Conservation (phyloP, 2,888 invertebrate genomes). For the Spodoptera littoralis region DNA sequence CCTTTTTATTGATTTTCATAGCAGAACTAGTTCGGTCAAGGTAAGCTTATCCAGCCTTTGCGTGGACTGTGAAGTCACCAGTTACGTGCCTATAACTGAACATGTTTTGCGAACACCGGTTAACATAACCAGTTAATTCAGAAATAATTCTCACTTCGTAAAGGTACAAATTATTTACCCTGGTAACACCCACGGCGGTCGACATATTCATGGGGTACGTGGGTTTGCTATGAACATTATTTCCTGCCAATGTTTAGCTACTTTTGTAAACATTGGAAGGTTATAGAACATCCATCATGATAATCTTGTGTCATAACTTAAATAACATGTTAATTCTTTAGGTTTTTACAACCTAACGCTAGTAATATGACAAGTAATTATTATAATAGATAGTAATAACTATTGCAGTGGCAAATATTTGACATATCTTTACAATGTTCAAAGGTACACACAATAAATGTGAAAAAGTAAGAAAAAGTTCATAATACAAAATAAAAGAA, state of each 20-base stretch:
- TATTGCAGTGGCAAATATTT: too few species aligned
- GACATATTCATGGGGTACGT: slow-evolving; percentile 32
- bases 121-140: slow-evolving; percentile 40
- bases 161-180: slow-evolving; percentile 32
- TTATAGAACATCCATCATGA: slow-evolving; percentile 31
- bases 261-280: slow-evolving; percentile 25
- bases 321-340: slow-evolving; percentile 12
- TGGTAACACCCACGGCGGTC: slow-evolving; percentile 34
- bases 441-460: too few species aligned
- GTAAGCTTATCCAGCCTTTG: slow-evolving; percentile 29
- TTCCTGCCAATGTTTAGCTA: slow-evolving; percentile 23
- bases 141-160: slow-evolving; percentile 32
- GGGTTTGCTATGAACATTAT: slow-evolving; percentile 28
- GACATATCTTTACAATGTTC: too few species aligned
- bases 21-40: slow-evolving; percentile 56
- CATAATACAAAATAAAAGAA: slow-evolving; percentile 60
- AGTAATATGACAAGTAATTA: not conserved
- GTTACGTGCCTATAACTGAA: slow-evolving; percentile 2
- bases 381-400: too few species aligned
- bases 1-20: slow-evolving; percentile 59
- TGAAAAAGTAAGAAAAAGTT: slow-evolving; percentile 10
- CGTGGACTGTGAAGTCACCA: not conserved
- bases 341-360: slow-evolving; percentile 4
- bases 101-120: slow-evolving; percentile 25
- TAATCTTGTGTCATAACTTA: slow-evolving; percentile 20